A percentile compares a stretch with the other conserved stretches of the same genome.
phyloP scores from a whole-genome alignment of 2,888 invertebrate species.

The Schizaphis graminum region DNA sequence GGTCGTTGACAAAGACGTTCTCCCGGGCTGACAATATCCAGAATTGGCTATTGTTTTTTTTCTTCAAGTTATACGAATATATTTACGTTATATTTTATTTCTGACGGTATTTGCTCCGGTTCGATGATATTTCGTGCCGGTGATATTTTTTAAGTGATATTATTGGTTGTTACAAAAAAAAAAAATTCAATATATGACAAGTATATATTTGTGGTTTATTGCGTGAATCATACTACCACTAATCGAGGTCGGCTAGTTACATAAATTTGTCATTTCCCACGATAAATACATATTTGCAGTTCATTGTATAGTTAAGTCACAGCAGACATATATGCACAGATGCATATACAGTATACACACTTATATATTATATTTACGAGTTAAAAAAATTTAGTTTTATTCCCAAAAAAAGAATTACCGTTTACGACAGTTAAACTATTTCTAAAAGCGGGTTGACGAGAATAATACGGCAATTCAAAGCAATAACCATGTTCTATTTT shows the following conservation, averaged over 20 bases:
- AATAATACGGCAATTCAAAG: background rate
- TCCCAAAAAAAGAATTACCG: background rate
- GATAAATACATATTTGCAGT: background rate
- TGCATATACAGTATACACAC: too few relatives aligned
- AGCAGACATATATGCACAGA: background rate
- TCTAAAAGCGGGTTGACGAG: background rate
- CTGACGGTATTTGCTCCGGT: background rate
- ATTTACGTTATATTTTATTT: background rate
- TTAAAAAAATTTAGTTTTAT: background rate
- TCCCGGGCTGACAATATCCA: background rate
- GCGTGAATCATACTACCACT: conserved; percentile 14
- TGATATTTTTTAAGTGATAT: background rate
- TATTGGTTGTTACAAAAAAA: background rate
- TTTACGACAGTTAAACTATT: background rate
- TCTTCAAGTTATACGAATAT: background rate
- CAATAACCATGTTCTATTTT: background rate
- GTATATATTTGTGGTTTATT: conserved; percentile 4
- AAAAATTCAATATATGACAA: background rate
- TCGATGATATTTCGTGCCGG: background rate
- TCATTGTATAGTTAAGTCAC: background rate
- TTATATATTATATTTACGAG: background rate
- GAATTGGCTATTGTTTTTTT: conserved; percentile 48
- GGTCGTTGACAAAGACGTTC: conserved; percentile 43
- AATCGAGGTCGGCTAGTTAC: conserved; percentile 35
- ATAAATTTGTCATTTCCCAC: conserved; percentile 26